Percentiles rank a stretch among this genome's conserved stretches.
Evolutionary conservation across 1,140 invertebrate species (phyloP).

Genomic region (Globodera ellingtonae): DNA sequence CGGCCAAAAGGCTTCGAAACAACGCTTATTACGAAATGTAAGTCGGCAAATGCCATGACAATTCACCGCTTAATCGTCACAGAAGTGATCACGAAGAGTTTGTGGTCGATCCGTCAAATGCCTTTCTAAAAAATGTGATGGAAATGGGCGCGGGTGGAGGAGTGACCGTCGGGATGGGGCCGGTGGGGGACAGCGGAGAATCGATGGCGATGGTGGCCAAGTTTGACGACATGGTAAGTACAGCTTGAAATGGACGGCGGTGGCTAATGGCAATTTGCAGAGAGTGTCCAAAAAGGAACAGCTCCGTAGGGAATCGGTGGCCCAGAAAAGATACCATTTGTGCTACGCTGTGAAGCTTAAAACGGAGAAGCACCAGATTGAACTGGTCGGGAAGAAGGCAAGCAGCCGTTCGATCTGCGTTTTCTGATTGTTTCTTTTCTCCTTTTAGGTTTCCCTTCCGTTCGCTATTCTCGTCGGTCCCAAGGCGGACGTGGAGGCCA

Average conservation of each 20-base stretch:
- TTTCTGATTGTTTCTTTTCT: not conserved
- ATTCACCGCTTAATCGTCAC: slow-evolving; percentile 8
- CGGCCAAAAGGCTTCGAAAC: slow-evolving; percentile 57
- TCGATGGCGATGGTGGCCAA: slow-evolving; percentile 60
- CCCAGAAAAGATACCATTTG: slow-evolving; percentile 61
- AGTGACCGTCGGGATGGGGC: slow-evolving; percentile 4
- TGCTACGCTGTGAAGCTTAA: slow-evolving; percentile 57
- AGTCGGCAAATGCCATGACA: slow-evolving; percentile 13
- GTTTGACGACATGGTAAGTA: slow-evolving; percentile 62
- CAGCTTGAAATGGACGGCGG: not conserved
- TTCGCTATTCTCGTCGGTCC: slow-evolving; percentile 64
- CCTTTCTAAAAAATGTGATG: slow-evolving; percentile 48
- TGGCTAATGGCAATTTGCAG: slow-evolving; percentile 44
- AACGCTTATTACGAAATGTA: slow-evolving; percentile 64
- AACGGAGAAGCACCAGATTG: slow-evolving; percentile 56
- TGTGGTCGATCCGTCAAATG: slow-evolving; percentile 55
- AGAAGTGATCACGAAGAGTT: slow-evolving; percentile 63
- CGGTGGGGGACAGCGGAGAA: slow-evolving; percentile 62
- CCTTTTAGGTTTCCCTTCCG: slow-evolving; percentile 56
- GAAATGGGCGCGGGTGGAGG: slow-evolving; percentile 6
- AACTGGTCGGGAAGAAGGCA: slow-evolving; percentile 59
- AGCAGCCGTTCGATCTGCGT: not conserved
- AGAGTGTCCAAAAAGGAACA: slow-evolving; percentile 63
- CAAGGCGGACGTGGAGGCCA: slow-evolving; percentile 64
- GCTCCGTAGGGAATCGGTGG: slow-evolving; percentile 58